Percentiles rank a stretch among this genome's conserved stretches.
phyloP scores from a whole-genome alignment of 1,140 invertebrate genomes.

The Drosophila albomicans region DNA sequence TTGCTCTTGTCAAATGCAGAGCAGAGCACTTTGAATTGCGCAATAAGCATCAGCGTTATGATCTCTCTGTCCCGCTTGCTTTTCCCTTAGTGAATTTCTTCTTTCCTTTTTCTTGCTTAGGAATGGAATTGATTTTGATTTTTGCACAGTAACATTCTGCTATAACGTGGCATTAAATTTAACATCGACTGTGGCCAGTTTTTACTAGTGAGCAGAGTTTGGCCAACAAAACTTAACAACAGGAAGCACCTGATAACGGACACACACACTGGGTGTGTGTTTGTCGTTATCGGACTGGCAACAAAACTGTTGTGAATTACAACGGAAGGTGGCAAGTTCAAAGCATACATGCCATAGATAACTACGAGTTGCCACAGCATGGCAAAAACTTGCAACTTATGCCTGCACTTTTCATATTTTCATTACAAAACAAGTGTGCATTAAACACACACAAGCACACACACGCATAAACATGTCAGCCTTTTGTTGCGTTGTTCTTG shows the following conservation, averaged over 20 bases:
- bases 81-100: too few species aligned
- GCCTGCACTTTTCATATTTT: slow-evolving; percentile 69
- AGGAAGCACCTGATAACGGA: slow-evolving; percentile 75
- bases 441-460: not conserved
- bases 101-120: not conserved
- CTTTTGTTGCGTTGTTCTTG: slow-evolving; percentile 31
- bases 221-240: slow-evolving; percentile 69
- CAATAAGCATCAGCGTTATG: slow-evolving; percentile 64
- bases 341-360: slow-evolving; percentile 51
- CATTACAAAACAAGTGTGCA: slow-evolving; percentile 66
- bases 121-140: slow-evolving; percentile 70
- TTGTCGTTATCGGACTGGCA: slow-evolving; percentile 62
- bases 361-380: slow-evolving; percentile 19
- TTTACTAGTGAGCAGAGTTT: slow-evolving; percentile 44
- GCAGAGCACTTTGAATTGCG: slow-evolving; percentile 28
- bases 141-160: slow-evolving; percentile 36
- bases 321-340: slow-evolving; percentile 76
- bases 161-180: slow-evolving; percentile 59
- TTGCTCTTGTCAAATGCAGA: slow-evolving; percentile 44
- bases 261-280: slow-evolving; percentile 21
- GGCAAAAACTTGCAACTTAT: slow-evolving; percentile 72
- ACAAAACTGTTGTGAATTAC: slow-evolving; percentile 75
- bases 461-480: slow-evolving; percentile 38
- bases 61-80: not conserved
- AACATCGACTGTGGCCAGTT: slow-evolving; percentile 37